A percentile compares a stretch with the other conserved stretches of the same genome.
Conservation (phyloP, 2,888 invertebrate genomes). For the Andrena chrysosceles region DNA sequence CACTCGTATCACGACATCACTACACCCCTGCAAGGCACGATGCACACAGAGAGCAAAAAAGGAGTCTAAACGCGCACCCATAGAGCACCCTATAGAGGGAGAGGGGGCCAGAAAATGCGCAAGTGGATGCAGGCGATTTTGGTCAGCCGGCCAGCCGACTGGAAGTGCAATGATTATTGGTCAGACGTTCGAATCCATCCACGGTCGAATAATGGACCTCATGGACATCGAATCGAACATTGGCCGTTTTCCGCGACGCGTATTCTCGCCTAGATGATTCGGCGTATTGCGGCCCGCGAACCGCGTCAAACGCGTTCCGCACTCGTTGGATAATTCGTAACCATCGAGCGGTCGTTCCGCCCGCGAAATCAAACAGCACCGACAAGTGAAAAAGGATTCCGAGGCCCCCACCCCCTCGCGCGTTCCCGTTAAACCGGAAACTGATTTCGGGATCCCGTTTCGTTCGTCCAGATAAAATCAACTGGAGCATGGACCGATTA, state of each 20-base stretch:
- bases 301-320: not conserved
- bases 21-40: no score
- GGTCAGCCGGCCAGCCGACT: conserved; percentile 47
- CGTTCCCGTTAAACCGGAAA: not conserved
- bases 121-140: conserved; percentile 18
- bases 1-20: no score
- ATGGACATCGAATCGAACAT: conserved; percentile 25
- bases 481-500: conserved; percentile 10
- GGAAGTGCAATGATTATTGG: conserved; percentile 25
- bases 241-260: not conserved
- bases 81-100: no score
- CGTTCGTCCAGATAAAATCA: not conserved
- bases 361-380: conserved; percentile 26
- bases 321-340: not conserved
- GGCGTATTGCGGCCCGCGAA: not conserved
- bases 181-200: not conserved
- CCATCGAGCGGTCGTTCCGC: conserved; percentile 13
- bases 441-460: not conserved
- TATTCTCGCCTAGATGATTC: conserved; percentile 31
- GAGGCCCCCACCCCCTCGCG: not conserved
- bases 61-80: not conserved
- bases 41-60: no score
- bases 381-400: conserved; percentile 9
- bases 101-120: not conserved
- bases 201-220: conserved; percentile 17